Evolutionary conservation across 2,113 vertebrate species (phyloP).

Genomic region (Lontra canadensis): DNA sequence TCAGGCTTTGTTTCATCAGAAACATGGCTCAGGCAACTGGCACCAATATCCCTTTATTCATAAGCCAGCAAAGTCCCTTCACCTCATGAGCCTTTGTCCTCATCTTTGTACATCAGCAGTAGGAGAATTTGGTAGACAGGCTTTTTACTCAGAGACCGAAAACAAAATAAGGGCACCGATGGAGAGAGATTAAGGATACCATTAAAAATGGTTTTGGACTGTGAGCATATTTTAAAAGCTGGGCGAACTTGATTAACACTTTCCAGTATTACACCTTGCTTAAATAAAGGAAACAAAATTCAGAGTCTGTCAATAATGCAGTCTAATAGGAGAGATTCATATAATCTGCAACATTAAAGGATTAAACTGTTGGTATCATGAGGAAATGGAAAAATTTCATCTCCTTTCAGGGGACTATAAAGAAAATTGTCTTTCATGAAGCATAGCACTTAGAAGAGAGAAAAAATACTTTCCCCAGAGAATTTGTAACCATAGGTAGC

Average conservation of each 20-base stretch:
- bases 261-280: not conserved
- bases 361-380: not conserved
- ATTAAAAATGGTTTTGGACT: not conserved
- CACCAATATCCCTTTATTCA: not conserved
- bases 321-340: not conserved
- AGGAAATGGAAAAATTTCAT: slow-evolving; percentile 17
- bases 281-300: not conserved
- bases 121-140: not conserved
- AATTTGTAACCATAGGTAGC: slow-evolving; percentile 22
- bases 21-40: not conserved
- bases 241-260: not conserved
- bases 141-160: not conserved
- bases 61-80: not conserved
- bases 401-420: slow-evolving; percentile 41
- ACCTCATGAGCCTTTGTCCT: rapidly evolving
- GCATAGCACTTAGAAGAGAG: slow-evolving; percentile 10
- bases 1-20: not conserved
- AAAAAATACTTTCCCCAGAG: not conserved
- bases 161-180: not conserved
- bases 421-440: slow-evolving; percentile 55
- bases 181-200: not conserved
- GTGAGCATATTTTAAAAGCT: not conserved
- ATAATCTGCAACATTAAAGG: not conserved
- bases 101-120: not conserved
- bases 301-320: not conserved